Base-by-base conservation (phyloP, 2,888 invertebrate genomes). In the Loripinus fragilis region DNA sequence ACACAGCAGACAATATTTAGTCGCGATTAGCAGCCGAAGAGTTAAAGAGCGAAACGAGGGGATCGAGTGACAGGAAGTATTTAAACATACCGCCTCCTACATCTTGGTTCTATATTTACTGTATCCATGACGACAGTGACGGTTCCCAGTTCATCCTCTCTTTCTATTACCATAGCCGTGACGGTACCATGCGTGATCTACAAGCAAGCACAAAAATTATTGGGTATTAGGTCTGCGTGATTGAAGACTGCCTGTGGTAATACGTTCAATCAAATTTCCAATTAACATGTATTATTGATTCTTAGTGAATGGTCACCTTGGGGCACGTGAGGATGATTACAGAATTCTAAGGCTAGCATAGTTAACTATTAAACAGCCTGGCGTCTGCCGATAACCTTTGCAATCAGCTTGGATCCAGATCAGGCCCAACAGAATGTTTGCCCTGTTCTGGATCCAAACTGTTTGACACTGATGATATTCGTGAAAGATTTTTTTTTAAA, bases 111-210 rank as follows among this genome's bases (percentile, higher is more conserved):
- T 45, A 81, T 81, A 55, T 87, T 83, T 33, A 84, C 82, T 0
- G 87, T 74, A 77, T 90, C 90, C 87, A 90, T 86, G 64, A 90
- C 87, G 71, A 90, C 87, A 33, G 90, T 89, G 0, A 88, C 85
- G 35, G 90, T 86, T 33, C 88, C 88, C 71, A 86, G 79, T 23
- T 87, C 87, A 73, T 90, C 88, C 48, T 90, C 88, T 55, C 84
- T 79, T 38, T 89, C 88, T 48, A 89, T 84, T 35, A 88, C 88
- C 76, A 88, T 84, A 17, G 90, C 85, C 30, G 88, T 85, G 38
- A 87, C 82, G 17, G 87, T 86, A 2, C 83, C 86, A 41, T 72
- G 80, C 30, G 73, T 71, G 41, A 74, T 74, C 80, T 80, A 33
- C 23, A 70, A 50, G 7, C 38, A 38, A 5, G 30, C 23, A 48